A percentile compares a stretch with the other conserved stretches of the same genome.
Evolutionary conservation across 2,888 invertebrate genomes (phyloP).

Genomic region (Euzophera pinguis): DNA sequence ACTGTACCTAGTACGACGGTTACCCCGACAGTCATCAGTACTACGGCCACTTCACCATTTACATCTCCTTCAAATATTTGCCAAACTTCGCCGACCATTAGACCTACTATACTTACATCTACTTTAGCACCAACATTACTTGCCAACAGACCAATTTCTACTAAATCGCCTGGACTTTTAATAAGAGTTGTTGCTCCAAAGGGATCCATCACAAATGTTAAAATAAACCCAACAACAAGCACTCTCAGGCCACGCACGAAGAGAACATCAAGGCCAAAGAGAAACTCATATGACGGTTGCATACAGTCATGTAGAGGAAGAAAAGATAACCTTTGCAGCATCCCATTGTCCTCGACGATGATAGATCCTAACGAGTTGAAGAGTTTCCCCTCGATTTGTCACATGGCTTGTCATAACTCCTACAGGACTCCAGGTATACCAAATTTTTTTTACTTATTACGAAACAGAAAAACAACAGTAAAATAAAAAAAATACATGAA

Average conservation of each 20-base stretch:
- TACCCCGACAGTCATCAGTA: neutral
- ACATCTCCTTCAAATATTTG: neutral
- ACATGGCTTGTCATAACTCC: conserved; percentile 71
- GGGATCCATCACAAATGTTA: conserved; percentile 58
- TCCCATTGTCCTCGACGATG: conserved; percentile 45
- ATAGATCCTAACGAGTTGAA: conserved; percentile 58
- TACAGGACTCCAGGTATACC: conserved; percentile 60
- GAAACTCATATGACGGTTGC: conserved; percentile 59
- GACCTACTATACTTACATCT: neutral
- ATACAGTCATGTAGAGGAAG: conserved; percentile 51
- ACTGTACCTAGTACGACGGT: neutral
- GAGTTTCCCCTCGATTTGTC: conserved; percentile 68
- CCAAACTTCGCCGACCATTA: neutral
- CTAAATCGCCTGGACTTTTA: conserved; percentile 31
- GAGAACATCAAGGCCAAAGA: conserved; percentile 41
- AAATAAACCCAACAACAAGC: conserved; percentile 48
- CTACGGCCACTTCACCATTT: neutral
- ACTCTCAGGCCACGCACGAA: conserved; percentile 35
- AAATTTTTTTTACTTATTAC: conserved; percentile 24
- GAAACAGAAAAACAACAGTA: too few species aligned
- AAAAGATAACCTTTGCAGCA: conserved; percentile 44
- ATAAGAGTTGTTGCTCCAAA: conserved; percentile 57
- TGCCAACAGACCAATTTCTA: conserved; percentile 15
- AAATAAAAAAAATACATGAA: too few species aligned
- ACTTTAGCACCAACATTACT: neutral